These are phyloP conservation scores for Mormyrus iriodes DNA, from an alignment of 2,113 vertebrate species.

Conservation along the genomic window DNA sequence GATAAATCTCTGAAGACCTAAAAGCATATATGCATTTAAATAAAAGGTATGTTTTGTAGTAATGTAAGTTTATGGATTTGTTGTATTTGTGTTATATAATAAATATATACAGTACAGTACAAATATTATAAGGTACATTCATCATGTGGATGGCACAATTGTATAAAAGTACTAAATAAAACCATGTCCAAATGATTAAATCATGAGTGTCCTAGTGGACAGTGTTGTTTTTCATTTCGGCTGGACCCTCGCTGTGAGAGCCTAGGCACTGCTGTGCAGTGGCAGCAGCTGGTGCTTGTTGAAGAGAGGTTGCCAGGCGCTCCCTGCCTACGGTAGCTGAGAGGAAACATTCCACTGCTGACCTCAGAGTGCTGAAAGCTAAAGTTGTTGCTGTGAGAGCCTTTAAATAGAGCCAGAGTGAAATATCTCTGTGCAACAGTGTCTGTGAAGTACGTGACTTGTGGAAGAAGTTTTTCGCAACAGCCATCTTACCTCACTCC, in stretches of 20 bases:
- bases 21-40: not conserved
- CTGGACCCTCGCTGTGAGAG: not conserved
- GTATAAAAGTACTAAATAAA: not conserved
- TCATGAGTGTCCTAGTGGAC: not conserved
- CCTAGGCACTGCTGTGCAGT: not conserved
- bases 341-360: not conserved
- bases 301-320: not conserved
- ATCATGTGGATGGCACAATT: not conserved
- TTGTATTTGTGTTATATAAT: not conserved
- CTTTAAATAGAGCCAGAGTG: not conserved
- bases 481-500: not conserved
- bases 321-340: not conserved
- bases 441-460: not conserved
- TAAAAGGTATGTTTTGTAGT: not conserved
- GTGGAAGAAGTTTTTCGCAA: not conserved
- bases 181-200: conserved; percentile 5
- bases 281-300: not conserved
- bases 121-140: not conserved
- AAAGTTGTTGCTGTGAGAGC: not conserved
- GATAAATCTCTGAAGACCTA: not conserved
- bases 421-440: not conserved
- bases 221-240: not conserved
- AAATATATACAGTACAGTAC: not conserved
- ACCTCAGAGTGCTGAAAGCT: not conserved
- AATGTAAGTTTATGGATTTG: not conserved